These are phyloP conservation scores for Physella acuta DNA, from an alignment of 1,140 invertebrate genomes.

Conservation along the genomic window DNA sequence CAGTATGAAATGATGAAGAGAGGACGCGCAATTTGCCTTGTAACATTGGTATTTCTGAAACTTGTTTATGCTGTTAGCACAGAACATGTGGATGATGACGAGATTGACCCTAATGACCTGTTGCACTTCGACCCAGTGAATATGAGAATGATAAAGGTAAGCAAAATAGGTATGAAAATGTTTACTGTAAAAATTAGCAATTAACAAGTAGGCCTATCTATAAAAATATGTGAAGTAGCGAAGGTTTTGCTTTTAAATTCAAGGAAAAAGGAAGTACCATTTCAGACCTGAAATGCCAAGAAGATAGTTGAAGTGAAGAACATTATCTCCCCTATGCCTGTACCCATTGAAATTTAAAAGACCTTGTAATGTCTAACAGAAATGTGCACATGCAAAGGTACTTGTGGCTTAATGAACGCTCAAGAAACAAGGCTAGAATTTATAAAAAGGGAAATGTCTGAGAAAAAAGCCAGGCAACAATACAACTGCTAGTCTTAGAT, in stretches of 20 bases:
- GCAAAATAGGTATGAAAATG: not conserved
- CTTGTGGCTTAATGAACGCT: too few relatives aligned
- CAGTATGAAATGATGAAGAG: too few relatives aligned
- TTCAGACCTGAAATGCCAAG: not conserved
- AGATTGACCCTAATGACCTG: slow-evolving; percentile 28
- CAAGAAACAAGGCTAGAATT: too few relatives aligned
- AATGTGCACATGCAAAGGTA: too few relatives aligned
- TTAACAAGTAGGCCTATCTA: not conserved
- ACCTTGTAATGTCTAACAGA: too few relatives aligned
- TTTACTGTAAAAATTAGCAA: not conserved
- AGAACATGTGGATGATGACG: slow-evolving; percentile 13
- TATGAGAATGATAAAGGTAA: slow-evolving; percentile 25
- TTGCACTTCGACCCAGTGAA: slow-evolving; percentile 20
- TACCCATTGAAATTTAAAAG: not conserved
- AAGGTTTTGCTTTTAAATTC: not conserved
- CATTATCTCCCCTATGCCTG: not conserved
- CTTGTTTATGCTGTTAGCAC: too few relatives aligned
- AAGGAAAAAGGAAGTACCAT: not conserved
- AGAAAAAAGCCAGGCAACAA: too few relatives aligned
- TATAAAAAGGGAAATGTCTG: too few relatives aligned
- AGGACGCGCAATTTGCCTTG: too few relatives aligned
- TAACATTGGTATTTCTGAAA: too few relatives aligned
- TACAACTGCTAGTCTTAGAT: too few relatives aligned
- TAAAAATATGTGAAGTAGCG: not conserved
- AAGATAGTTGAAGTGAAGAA: not conserved